Conservation (phyloP, 2,113 vertebrate species). For the Poeciliopsis occidentalis region DNA sequence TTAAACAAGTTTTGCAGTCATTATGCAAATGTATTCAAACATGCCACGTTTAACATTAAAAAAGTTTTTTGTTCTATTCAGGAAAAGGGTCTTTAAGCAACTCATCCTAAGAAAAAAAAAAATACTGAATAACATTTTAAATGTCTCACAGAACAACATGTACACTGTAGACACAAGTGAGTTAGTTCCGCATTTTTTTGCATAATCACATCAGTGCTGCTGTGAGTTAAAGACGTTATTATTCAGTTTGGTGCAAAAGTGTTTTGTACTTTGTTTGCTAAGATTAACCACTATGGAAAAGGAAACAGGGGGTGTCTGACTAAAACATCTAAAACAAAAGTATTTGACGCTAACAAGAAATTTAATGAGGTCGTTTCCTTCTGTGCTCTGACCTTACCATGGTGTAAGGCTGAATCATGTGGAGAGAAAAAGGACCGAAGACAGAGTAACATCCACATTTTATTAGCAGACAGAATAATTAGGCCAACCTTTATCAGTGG, state of each 20-base stretch:
- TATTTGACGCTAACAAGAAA: too few relatives aligned
- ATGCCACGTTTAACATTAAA: constrained; percentile 31
- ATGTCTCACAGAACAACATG: not conserved
- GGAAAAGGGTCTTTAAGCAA: constrained; percentile 29
- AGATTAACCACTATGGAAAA: not conserved
- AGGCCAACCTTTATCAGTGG: too few relatives aligned
- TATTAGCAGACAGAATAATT: not conserved
- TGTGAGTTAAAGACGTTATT: not conserved
- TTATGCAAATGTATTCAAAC: constrained; percentile 61
- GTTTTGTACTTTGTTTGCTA: not conserved
- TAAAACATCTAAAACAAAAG: not conserved
- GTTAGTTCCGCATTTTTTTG: not conserved
- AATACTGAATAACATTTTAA: constrained; percentile 8
- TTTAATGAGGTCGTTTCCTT: rapidly evolving
- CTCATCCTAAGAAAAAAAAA: constrained; percentile 13
- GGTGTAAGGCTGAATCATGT: not conserved
- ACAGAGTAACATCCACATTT: not conserved
- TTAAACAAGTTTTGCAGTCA: constrained; percentile 25
- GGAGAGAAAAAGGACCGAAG: not conserved
- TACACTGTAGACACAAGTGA: not conserved
- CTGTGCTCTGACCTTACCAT: not conserved
- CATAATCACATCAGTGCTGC: constrained; percentile 7
- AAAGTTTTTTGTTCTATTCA: constrained; percentile 16
- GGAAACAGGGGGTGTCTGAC: not conserved
- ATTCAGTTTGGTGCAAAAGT: not conserved